Evolutionary conservation across 2,113 vertebrate species (phyloP).

Genomic region (Rhinolophus ferrumequinum): DNA sequence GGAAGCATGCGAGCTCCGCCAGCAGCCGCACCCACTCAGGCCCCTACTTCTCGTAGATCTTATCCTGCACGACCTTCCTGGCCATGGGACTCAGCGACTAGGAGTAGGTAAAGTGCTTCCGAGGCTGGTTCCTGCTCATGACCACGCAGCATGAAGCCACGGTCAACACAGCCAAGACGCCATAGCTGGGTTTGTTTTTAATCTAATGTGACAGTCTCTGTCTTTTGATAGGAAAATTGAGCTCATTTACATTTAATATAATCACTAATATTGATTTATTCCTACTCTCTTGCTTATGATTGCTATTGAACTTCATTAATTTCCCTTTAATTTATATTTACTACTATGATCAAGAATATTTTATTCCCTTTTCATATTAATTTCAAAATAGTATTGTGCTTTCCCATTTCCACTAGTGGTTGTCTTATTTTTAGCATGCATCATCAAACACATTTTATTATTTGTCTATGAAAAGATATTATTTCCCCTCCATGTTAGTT

Average conservation of each 20-base stretch:
- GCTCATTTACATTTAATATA: constrained; percentile 1
- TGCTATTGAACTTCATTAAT: not conserved
- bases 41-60: too few species aligned
- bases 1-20: too few species aligned
- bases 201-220: not conserved
- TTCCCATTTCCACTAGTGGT: not conserved
- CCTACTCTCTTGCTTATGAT: not conserved
- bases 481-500: not conserved
- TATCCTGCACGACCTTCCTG: too few species aligned
- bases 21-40: too few species aligned
- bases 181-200: not conserved
- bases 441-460: not conserved
- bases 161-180: too few species aligned
- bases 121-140: too few species aligned
- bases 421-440: not conserved
- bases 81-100: too few species aligned
- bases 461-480: not conserved
- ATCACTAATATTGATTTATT: not conserved
- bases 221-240: not conserved
- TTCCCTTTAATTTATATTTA: not conserved
- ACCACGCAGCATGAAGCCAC: too few species aligned
- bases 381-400: constrained; percentile 1
- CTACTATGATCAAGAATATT: not conserved
- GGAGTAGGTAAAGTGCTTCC: too few species aligned
- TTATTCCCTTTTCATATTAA: not conserved